These are phyloP conservation scores for Dasypolia templi DNA, from an alignment of 2,888 invertebrate species.

Conservation along the genomic window DNA sequence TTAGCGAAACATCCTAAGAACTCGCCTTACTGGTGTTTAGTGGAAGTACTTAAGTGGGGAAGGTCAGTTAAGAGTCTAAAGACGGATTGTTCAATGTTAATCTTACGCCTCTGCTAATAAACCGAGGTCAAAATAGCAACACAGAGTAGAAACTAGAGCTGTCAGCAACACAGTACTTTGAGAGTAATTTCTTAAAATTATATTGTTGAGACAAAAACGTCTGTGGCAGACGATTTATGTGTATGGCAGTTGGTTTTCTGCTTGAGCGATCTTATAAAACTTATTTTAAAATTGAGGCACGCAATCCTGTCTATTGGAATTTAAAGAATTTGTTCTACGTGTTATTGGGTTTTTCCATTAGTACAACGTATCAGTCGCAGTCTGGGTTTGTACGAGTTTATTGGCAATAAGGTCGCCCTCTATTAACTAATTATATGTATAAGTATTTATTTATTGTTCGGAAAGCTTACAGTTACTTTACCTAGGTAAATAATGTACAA, in stretches of 20 bases:
- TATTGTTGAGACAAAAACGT: not conserved
- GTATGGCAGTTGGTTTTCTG: not conserved
- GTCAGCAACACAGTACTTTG: slow-evolving; percentile 6
- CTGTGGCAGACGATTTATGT: not conserved
- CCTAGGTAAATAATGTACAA: too few species aligned
- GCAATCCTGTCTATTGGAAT: not conserved
- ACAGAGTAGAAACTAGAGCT: not conserved
- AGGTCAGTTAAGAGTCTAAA: slow-evolving; percentile 11
- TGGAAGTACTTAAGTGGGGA: slow-evolving; percentile 16
- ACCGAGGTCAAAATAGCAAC: not conserved
- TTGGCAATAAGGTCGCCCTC: not conserved
- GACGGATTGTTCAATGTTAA: not conserved
- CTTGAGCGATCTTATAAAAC: not conserved
- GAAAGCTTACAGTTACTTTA: too few species aligned
- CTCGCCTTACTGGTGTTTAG: slow-evolving; percentile 16
- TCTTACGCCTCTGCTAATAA: slow-evolving; percentile 9
- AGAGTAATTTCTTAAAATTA: not conserved
- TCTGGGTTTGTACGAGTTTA: not conserved
- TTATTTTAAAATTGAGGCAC: slow-evolving; percentile 5
- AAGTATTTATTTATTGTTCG: too few species aligned
- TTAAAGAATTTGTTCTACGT: slow-evolving; percentile 1
- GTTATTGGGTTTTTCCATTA: not conserved
- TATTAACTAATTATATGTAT: too few species aligned
- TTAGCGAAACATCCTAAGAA: slow-evolving; percentile 30
- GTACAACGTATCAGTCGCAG: not conserved